Evolutionary conservation across 2,888 invertebrate species (phyloP).

Genomic region (Brachycybe producta): DNA sequence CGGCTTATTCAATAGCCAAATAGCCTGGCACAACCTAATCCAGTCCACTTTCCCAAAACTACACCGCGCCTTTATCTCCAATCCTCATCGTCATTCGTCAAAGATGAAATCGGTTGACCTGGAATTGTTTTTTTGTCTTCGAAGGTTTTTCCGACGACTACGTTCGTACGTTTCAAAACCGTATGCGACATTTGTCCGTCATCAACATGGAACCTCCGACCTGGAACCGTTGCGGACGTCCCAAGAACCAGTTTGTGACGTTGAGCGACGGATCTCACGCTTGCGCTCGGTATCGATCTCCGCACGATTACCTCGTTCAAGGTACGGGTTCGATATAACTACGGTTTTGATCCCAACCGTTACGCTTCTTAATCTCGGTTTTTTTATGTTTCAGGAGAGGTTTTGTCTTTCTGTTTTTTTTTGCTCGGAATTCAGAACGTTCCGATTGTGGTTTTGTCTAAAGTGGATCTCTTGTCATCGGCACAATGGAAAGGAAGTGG

Average conservation of each 20-base stretch:
- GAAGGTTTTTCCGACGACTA: constrained; percentile 26
- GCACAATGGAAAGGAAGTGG: constrained; percentile 6
- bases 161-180: constrained; percentile 19
- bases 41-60: no score
- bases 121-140: constrained; percentile 17
- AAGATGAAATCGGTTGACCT: no score
- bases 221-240: constrained; percentile 33
- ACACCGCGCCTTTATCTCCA: no score
- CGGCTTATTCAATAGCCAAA: no score
- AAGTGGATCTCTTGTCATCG: no score
- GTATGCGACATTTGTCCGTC: constrained; percentile 19
- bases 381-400: constrained; percentile 28
- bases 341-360: neutral
- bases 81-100: no score
- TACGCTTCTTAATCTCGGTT: no score
- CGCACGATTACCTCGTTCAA: constrained; percentile 30
- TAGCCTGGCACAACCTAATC: no score
- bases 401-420: constrained; percentile 30
- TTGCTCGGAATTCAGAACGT: constrained; percentile 30
- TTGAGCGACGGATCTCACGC: constrained; percentile 27
- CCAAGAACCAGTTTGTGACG: constrained; percentile 29
- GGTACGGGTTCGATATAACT: constrained; percentile 26
- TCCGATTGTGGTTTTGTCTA: constrained; percentile 29
- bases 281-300: constrained; percentile 31
- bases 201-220: constrained; percentile 25